phyloP scores from a whole-genome alignment of 2,797 vertebrate genomes.

The Chrosomus eos region DNA sequence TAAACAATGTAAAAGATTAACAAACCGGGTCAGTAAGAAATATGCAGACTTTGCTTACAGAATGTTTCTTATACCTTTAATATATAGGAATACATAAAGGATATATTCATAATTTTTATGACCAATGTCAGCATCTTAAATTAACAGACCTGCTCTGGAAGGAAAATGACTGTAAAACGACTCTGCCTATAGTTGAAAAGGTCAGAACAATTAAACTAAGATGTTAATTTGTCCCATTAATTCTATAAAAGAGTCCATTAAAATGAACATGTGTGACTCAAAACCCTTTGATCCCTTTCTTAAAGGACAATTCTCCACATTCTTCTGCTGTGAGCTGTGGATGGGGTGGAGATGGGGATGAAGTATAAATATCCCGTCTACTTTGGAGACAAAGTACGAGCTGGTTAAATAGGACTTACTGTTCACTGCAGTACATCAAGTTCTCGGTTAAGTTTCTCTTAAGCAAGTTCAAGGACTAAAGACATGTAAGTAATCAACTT shows the following conservation, averaged over 20 bases:
- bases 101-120: neutral
- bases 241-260: neutral
- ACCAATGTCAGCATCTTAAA: neutral
- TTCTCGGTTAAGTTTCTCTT: neutral
- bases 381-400: neutral
- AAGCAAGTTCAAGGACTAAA: neutral
- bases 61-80: neutral
- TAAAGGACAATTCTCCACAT: neutral
- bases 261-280: neutral
- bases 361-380: neutral
- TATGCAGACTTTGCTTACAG: neutral
- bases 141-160: neutral
- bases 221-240: constrained; percentile 8
- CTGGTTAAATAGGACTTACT: neutral
- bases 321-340: neutral
- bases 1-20: no score
- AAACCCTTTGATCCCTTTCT: neutral
- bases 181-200: neutral
- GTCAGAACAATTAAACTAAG: constrained; percentile 9
- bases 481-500: constrained; percentile 31
- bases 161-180: neutral
- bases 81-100: neutral
- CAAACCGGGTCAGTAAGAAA: neutral
- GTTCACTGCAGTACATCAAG: neutral
- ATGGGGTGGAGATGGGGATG: constrained; percentile 20